Base-by-base conservation (phyloP, 1,140 invertebrate genomes). In the Steinernema khuongi region DNA sequence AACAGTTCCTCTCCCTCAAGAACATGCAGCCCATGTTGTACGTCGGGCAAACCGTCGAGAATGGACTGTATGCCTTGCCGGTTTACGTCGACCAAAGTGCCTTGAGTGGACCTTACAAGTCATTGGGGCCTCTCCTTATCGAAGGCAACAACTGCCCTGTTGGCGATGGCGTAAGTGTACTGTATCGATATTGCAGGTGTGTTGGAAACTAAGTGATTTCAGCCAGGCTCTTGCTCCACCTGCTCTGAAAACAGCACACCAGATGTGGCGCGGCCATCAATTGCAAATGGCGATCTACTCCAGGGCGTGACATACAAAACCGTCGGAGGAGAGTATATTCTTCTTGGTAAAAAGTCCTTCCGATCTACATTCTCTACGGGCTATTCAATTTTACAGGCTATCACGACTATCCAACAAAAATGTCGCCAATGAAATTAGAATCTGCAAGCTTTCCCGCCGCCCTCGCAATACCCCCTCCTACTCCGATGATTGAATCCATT, bases 41-140 rank as follows among this genome's bases (percentile, higher is more conserved):
- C 86, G 90, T 98, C 77, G 95, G 95, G 2, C 91, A 96, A 86
- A 77, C 75, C 14, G 91, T 94, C 86, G 88, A 89, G 71, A 90
- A 92, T 85, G 93, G 92, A 0, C 86, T 94, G 1, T 98, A 96
- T 86, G 95, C 94, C 0, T 85, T 97, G 43, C 93, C 93, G 1
- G 93, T 94, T 0, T 86, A 95, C 28, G 93, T 94, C 0, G 94
- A 96, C 87, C 91, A 92, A 79, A 91, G 91, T 72, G 87, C 86
- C 41, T 85, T 86, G 30, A 85, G 86, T 31, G 85, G 89, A 32
- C 80, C 84, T 22, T 87, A 77, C 18, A 82, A 83, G 73, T 78
- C 80, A 41, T 31, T 79, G n/a, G 84, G 83, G 4, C 85, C 83
- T 41, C 78, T 83, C 30, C 72, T 86, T 36, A 68, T 87, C 18